Evolutionary conservation across 2,113 vertebrate genomes (phyloP), one percentile per base, ranked within the genome.

Genomic region (Oophaga pumilio): DNA sequence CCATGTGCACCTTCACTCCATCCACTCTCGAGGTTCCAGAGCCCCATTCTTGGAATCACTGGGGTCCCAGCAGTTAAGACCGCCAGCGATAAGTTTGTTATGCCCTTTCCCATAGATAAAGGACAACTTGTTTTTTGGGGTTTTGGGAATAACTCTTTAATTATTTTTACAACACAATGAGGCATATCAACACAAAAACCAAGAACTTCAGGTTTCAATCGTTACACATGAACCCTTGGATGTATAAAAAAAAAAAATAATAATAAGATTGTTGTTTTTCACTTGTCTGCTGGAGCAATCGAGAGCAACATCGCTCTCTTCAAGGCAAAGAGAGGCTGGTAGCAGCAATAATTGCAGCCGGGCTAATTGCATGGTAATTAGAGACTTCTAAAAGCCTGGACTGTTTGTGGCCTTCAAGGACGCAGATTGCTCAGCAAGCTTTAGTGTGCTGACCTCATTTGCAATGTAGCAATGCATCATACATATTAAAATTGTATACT

Each of bases 401-500:
- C 71, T 88, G 80, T 88, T 83, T 84, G 71, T 26, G 71, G 80
- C 81, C 87, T 88, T 84, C 71, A 77, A 88, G 87, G 56, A 62
- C 71, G 33, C 26, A 56, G 80, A 82, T 43, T 84, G 69, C 50
- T 68, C 69, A 66, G 80, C 49, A 43, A 68, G 87, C 87, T 88
- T 77, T 83, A 88, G 81, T 77, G 71, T n/a, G 26, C 87, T 88
- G 87, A 88, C 87, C 87, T 88, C 87, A 88, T 88, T 88, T 83
- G 80, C 73, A 88, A 84, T 83, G 71, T 64, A 88, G 80, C 71
- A 88, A 88, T 43, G 57, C 81, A 77, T 76, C 73, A 84, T 84
- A 83, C 87, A 88, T 88, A 84, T 84, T 88, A 88, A 88, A 88
- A 84, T 77, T 28, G 60, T 76, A 84, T 88, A 83, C 71, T 88